Evolutionary conservation across 2,797 vertebrate species (phyloP), one percentile per base, ranked within the genome.

Genomic region (Diglossa cyanea): DNA sequence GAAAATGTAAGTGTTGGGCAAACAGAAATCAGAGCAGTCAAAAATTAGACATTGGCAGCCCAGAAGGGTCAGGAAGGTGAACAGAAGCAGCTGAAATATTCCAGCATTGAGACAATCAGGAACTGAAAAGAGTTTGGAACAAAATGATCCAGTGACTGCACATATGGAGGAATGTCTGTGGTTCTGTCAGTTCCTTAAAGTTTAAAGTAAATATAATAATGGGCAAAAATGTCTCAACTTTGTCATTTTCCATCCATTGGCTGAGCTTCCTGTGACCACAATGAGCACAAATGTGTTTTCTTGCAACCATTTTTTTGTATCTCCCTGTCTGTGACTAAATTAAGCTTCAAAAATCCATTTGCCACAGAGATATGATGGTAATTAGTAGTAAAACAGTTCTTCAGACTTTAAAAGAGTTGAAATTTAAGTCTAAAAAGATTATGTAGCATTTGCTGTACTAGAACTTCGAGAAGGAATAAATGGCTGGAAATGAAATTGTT

Each of bases 261-360:
- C 20, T 45, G 17, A 86, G 11, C 9, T 73, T 53, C 47, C n/a
- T 54, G 6, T 42, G 63, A 61, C 17, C 60, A 28, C 10, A 73
- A n/a, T 66, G 42, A 78, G 48, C 33, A 66, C 53, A 76, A 77
- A 51, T 24, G 6, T 31, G 21, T 35, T 61, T 60, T 62, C n/a
- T 88, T 75, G 25, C 25, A 86, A 12, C 8, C 24, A 6, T 35
- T 65, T 48, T 50, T 81, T 68, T 19, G 16, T 71, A 67, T 47
- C 67, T n/a, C 11, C 23, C 42, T 16, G 2, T 55, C 33, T 39
- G 20, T 23, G 66, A 83, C 66, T 61, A 40, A 77, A 84, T 48
- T 33, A 54, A 58, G 58, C 62, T 90, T 78, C 72, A 65, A 81
- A 93, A 92, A 91, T 88, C 58, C 39, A 57, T 84, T 91, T 88